Evolutionary conservation across 1,140 invertebrate genomes (phyloP), one percentile per base, ranked within the genome.

Genomic region (Psilanteris sp.): DNA sequence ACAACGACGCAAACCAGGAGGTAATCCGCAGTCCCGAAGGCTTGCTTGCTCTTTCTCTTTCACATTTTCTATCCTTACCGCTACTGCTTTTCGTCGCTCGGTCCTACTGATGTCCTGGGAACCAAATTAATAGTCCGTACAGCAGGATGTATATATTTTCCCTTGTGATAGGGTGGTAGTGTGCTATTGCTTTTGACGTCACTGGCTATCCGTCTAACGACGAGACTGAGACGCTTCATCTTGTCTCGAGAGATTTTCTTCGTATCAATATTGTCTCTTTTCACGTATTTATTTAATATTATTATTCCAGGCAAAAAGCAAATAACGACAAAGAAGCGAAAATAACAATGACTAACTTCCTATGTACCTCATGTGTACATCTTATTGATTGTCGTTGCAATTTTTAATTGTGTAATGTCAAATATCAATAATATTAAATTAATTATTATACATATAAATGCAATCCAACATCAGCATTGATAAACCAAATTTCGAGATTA

Each of bases 91-190:
- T 79, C 72, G 72, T 70, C 37, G 70, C 14, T 46, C 75, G 54
- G 48, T 72, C 59, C 76, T 37, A 36, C 46, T 36, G 37, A 41
- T 66, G 78, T 72, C 84, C 85, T 86, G 87, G 83, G 85, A 87
- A 88, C 85, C 81, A 86, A 88, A 88, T 88, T 88, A 87, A 88
- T 87, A 88, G 85, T 83, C 84, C 78, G 82, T 83, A 81, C 82
- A 83, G 76, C 72, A 78, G 79, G 76, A 83, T 82, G 84, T 83
- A 81, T 86, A 84, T 85, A 82, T 79, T 82, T 79, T 77, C 78
- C 73, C 54, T 61, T 44, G 57, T 29, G 31, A 62, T 46, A 22
- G 77, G 76, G 71, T 50, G 59, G 37, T 32, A 20, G 43, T 34
- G 18, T 34, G 18, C 57, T 46, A 11, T 73, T 79, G 76, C 52